A percentile compares a stretch with the other conserved stretches of the same genome.
phyloP scores from a whole-genome alignment of 2,888 invertebrate genomes.

The Exephanes ischioxanthus region DNA sequence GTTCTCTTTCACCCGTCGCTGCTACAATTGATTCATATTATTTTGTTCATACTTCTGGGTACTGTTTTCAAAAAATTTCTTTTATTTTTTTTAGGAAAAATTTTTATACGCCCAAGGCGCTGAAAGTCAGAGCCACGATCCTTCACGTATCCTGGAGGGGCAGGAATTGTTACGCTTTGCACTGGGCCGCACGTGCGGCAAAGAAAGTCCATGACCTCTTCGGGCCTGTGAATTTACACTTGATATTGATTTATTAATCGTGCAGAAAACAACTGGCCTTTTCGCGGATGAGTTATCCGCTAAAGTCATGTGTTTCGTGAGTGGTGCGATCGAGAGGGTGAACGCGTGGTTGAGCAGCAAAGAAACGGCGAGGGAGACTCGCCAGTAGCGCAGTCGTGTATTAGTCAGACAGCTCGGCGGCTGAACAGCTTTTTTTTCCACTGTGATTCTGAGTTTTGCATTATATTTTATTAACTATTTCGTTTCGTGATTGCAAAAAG shows the following conservation, averaged over 20 bases:
- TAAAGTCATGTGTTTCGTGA: slow-evolving; percentile 7
- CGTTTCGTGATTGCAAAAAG: not conserved
- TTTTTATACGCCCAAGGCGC: not conserved
- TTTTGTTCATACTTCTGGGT: not conserved
- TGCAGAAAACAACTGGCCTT: not conserved
- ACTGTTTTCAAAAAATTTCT: not conserved
- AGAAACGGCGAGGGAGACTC: not conserved
- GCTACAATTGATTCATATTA: not conserved
- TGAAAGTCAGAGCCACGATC: not conserved
- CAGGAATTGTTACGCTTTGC: not conserved
- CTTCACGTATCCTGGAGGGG: not conserved
- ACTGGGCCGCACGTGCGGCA: not conserved
- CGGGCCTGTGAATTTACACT: slow-evolving; percentile 20
- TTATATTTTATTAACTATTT: not conserved
- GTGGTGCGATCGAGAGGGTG: not conserved
- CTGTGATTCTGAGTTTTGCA: too few relatives aligned
- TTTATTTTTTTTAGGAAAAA: not conserved
- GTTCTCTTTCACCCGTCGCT: not conserved
- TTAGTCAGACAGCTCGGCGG: slow-evolving; percentile 30
- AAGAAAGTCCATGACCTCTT: not conserved
- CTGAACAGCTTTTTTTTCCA: not conserved
- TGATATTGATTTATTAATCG: not conserved
- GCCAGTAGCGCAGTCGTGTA: slow-evolving; percentile 27
- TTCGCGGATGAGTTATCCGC: not conserved
- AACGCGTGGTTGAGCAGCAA: not conserved